Percentiles rank a stretch among this genome's conserved stretches.
Conservation (phyloP, 2,113 vertebrate genomes). For the Nibea albiflora region DNA sequence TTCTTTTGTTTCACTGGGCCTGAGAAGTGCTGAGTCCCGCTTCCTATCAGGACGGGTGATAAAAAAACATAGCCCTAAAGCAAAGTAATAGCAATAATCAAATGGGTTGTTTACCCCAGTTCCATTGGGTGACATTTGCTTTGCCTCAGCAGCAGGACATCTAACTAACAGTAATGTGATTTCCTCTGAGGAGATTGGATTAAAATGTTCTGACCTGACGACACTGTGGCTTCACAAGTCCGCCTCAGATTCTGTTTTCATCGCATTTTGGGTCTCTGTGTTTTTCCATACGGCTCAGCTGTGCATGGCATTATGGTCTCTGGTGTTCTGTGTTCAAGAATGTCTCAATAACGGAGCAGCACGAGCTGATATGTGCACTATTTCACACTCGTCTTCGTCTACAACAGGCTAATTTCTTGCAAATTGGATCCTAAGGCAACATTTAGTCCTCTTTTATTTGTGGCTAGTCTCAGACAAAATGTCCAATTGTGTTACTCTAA, state of each 20-base stretch:
- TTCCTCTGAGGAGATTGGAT: constrained; percentile 71
- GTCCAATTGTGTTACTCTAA: constrained; percentile 54
- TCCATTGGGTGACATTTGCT: constrained; percentile 71
- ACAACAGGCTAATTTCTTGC: constrained; percentile 2
- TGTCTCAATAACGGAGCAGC: not conserved
- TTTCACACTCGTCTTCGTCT: not conserved
- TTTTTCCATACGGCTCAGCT: constrained; percentile 30
- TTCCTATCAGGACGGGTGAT: constrained; percentile 48
- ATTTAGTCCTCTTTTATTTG: constrained; percentile 45
- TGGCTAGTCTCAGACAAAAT: constrained; percentile 2
- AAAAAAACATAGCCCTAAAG: constrained; percentile 62
- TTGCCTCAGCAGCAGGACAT: constrained; percentile 59
- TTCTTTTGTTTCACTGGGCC: constrained; percentile 28
- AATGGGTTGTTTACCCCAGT: constrained; percentile 72
- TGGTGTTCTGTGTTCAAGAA: not conserved
- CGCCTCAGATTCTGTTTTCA: constrained; percentile 34
- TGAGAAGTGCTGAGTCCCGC: constrained; percentile 54
- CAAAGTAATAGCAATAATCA: constrained; percentile 66
- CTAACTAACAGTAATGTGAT: constrained; percentile 72
- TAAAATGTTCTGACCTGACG: constrained; percentile 62
- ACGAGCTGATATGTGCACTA: not conserved
- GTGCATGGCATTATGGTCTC: not conserved
- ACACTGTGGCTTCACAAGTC: constrained; percentile 48
- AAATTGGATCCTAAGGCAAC: constrained; percentile 41
- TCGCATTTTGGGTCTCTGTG: not conserved